Base-by-base conservation (phyloP, 2,113 vertebrate genomes). In the Percina caprodes region DNA sequence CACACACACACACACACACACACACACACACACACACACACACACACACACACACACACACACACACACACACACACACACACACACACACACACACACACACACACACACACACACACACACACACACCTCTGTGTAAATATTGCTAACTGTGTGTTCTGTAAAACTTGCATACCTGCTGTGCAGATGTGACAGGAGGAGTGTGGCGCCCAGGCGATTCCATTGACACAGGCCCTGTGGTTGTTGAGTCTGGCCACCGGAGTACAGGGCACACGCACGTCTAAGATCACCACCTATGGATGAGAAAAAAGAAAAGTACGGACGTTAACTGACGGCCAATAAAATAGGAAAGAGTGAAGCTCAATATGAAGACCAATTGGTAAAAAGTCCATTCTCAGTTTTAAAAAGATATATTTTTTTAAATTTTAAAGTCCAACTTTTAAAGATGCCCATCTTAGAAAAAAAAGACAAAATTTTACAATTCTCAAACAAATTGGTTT, bases 121-220 rank as follows among this genome's bases (percentile, higher is more conserved):
- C n/a, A n/a, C n/a, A n/a, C n/a, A n/a, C n/a, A n/a, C 14, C 0
- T 58, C 26, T 58, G 52, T 39, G 52, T 80, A n/a, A 58, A 46
- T 21, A 62, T 11, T 13, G 4, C 6, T 7, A 6, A 69, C 33
- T 52, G n/a, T 26, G 19, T 26, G 21, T 39, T 52, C 18, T 11
- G 6, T 58, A 11, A 66, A 52, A 45, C 11, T 3, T 33, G 13
- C 11, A 13, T 74, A 97, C 97, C 97, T 95, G 97, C 97, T 84
- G 97, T 98, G 77, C 97, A 97, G 86, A 98, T 98, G 92, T 98
- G 97, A 88, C 97, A 98, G 71, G 97, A 98, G 16, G 97, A 98
- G 88, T 98, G 97, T 35, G 97, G 97, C 21, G 97, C 97, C 97
- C 97, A 98, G 42, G 97, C 96, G 77, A 97, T 97, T 77, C 97